Percentiles rank a stretch among this genome's conserved stretches.
These are phyloP conservation scores for Chromobotia macracanthus DNA, from an alignment of 2,797 vertebrate genomes.

Conservation along the genomic window DNA sequence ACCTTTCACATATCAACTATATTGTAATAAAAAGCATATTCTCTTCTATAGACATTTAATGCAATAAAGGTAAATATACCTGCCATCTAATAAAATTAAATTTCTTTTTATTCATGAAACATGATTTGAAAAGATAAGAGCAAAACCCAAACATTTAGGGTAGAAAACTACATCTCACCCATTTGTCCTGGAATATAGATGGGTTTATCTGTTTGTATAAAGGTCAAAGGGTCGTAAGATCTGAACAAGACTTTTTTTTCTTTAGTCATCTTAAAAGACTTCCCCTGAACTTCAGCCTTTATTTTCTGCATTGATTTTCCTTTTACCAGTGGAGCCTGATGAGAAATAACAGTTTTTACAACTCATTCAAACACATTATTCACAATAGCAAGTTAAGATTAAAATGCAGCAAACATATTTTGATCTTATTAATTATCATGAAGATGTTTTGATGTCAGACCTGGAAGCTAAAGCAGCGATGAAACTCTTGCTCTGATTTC, in stretches of 20 bases:
- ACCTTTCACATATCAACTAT: too few species aligned
- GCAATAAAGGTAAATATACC: too few species aligned
- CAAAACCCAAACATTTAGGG: too few species aligned
- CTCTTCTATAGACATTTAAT: too few species aligned
- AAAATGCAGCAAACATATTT: too few species aligned
- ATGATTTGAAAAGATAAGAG: too few species aligned
- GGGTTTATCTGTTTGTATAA: conserved; percentile 89
- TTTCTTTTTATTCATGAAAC: too few species aligned
- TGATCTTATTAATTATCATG: neutral
- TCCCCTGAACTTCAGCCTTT: conserved; percentile 73
- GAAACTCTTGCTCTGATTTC: conserved; percentile 52
- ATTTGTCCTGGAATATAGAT: conserved; percentile 66
- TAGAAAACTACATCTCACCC: neutral
- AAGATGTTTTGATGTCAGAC: conserved; percentile 50
- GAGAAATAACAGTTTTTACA: neutral
- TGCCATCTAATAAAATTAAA: too few species aligned
- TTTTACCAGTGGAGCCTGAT: conserved; percentile 65
- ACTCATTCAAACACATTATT: neutral
- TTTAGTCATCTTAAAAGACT: conserved; percentile 71
- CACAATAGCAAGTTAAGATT: neutral
- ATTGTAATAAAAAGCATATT: too few species aligned
- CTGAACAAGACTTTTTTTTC: conserved; percentile 75
- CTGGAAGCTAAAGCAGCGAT: conserved; percentile 66
- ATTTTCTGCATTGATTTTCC: conserved; percentile 46
- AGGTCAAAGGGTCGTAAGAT: conserved; percentile 68